phyloP scores from a whole-genome alignment of 2,888 invertebrate species.

The Drosophila eohydei region DNA sequence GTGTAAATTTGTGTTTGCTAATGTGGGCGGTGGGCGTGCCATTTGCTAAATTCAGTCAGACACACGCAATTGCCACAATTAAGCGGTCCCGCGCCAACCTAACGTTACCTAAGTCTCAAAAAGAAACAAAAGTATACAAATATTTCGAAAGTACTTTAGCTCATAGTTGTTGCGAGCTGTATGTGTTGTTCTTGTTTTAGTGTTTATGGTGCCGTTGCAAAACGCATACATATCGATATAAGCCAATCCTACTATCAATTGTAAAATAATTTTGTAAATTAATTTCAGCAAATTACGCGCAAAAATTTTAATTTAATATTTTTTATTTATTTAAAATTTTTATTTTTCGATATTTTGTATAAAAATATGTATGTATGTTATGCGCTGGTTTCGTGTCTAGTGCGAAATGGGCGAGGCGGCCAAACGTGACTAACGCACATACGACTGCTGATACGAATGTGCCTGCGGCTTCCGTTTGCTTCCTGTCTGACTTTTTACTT shows the following conservation, averaged over 20 bases:
- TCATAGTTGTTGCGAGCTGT: not conserved
- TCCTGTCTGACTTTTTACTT: too few relatives aligned
- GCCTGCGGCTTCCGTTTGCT: too few relatives aligned
- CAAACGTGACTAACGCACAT: not conserved
- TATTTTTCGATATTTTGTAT: too few relatives aligned
- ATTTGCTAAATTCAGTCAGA: too few relatives aligned
- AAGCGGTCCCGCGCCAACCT: conserved; percentile 24
- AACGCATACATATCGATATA: conserved; percentile 30
- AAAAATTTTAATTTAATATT: conserved; percentile 14
- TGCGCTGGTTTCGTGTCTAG: too few relatives aligned
- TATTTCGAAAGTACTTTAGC: conserved; percentile 42
- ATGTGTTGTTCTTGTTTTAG: conserved; percentile 11
- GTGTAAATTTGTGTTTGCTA: conserved; percentile 26
- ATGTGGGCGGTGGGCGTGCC: too few relatives aligned
- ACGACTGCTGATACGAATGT: too few relatives aligned
- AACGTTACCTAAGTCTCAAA: conserved; percentile 48
- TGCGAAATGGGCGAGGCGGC: not conserved
- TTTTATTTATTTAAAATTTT: not conserved
- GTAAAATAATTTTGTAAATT: conserved; percentile 44
- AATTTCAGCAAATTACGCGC: conserved; percentile 49
- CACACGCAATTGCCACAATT: conserved; percentile 24
- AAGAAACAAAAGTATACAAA: conserved; percentile 20
- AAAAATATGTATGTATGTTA: too few relatives aligned
- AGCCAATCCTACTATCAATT: conserved; percentile 48
- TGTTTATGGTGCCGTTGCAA: conserved; percentile 44